phyloP scores from a whole-genome alignment of 2,797 vertebrate genomes.

The Tragelaphus oryx region DNA sequence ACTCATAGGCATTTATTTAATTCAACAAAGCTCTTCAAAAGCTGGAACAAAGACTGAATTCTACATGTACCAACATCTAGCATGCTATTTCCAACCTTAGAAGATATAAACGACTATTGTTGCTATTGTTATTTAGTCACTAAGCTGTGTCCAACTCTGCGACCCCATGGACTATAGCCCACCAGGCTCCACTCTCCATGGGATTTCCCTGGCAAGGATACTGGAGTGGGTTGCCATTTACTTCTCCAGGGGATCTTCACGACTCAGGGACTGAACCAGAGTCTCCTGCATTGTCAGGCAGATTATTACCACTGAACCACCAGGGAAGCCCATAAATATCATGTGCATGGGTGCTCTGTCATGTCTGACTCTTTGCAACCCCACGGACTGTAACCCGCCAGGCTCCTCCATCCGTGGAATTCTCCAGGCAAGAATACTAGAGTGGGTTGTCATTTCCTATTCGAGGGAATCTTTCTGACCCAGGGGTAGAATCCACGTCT shows the following conservation, averaged over 20 bases:
- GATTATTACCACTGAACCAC: neutral
- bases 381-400: neutral
- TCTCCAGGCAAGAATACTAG: neutral
- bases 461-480: neutral
- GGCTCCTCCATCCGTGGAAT: neutral
- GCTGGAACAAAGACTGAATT: neutral
- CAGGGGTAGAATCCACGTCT: neutral
- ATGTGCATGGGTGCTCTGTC: neutral
- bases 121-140: neutral
- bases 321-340: neutral
- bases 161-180: neutral
- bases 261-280: neutral
- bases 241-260: neutral
- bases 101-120: neutral
- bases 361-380: neutral
- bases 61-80: neutral
- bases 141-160: neutral
- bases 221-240: neutral
- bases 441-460: neutral
- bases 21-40: neutral
- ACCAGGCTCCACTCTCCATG: neutral
- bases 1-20: neutral
- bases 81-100: neutral
- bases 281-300: neutral
- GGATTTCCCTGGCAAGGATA: neutral